phyloP scores from a whole-genome alignment of 2,888 invertebrate species.

The Xiphydria camelus region DNA sequence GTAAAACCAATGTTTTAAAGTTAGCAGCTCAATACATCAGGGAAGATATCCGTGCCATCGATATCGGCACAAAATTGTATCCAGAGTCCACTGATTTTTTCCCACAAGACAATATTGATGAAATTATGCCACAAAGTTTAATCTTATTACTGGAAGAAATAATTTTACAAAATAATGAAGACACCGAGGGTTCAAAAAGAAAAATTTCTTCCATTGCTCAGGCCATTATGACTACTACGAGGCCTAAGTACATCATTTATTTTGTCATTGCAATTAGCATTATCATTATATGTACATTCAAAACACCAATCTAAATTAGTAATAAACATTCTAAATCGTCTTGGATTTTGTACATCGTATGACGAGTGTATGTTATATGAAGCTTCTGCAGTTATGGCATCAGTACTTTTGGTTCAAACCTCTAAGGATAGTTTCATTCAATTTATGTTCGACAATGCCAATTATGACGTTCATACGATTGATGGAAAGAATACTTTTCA shows the following conservation, averaged over 20 bases:
- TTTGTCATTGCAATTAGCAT: conserved; percentile 3
- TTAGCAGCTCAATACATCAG: conserved; percentile 7
- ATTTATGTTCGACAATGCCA: conserved; percentile 6
- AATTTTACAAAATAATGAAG: conserved; percentile 3
- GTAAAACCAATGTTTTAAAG: neutral
- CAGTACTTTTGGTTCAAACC: neutral
- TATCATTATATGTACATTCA: conserved; percentile 7
- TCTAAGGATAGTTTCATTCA: neutral
- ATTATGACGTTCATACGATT: neutral
- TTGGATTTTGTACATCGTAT: conserved; percentile 4
- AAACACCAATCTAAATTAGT: conserved; percentile 8
- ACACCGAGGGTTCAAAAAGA: neutral
- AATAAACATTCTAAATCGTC: neutral
- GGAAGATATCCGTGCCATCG: conserved; percentile 1
- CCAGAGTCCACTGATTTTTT: conserved; percentile 7
- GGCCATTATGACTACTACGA: conserved; percentile 4
- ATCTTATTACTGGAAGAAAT: neutral
- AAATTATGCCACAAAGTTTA: neutral
- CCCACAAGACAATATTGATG: neutral
- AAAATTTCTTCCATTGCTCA: conserved; percentile 4
- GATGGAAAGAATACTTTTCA: conserved; percentile 9
- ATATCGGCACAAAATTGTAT: neutral
- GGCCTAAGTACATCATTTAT: conserved; percentile 8
- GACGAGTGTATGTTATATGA: neutral
- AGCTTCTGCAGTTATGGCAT: neutral